phyloP scores from a whole-genome alignment of 64 coral and sea anemone species.

The Anthopleura sola region DNA sequence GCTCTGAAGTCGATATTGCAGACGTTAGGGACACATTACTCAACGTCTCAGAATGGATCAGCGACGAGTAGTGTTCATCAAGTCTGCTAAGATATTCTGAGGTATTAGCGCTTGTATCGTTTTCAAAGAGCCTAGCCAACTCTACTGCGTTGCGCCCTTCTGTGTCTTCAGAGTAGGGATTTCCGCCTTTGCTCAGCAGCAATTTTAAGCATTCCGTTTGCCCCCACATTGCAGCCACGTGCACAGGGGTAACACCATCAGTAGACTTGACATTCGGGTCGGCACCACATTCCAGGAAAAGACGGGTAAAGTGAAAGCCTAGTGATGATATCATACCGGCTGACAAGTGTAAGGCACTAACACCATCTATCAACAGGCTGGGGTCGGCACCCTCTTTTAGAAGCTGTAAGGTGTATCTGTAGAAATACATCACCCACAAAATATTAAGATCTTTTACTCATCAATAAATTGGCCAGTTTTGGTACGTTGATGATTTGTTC shows the following conservation, averaged over 20 bases:
- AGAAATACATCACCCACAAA: background rate
- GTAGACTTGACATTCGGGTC: conserved; percentile 67
- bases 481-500: too few relatives aligned
- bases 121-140: conserved; percentile 55
- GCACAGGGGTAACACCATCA: conserved; percentile 77
- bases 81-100: conserved; percentile 60
- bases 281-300: conserved; percentile 68
- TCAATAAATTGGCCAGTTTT: background rate
- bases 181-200: conserved; percentile 36
- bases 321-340: conserved; percentile 72
- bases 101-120: conserved; percentile 67
- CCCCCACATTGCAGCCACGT: conserved; percentile 79
- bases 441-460: too few relatives aligned
- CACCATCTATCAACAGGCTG: conserved; percentile 56
- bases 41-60: conserved; percentile 26
- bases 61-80: conserved; percentile 63
- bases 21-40: conserved; percentile 18
- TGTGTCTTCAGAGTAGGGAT: conserved; percentile 56
- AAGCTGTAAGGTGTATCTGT: conserved; percentile 43
- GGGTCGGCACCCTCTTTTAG: conserved; percentile 64
- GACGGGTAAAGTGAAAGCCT: conserved; percentile 66
- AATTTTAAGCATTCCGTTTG: conserved; percentile 69
- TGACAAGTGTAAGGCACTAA: conserved; percentile 65
- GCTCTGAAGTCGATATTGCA: conserved; percentile 36
- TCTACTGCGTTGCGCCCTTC: conserved; percentile 56